Base-by-base conservation (phyloP, 2,113 vertebrate genomes). In the Plecturocebus donacophilus region DNA sequence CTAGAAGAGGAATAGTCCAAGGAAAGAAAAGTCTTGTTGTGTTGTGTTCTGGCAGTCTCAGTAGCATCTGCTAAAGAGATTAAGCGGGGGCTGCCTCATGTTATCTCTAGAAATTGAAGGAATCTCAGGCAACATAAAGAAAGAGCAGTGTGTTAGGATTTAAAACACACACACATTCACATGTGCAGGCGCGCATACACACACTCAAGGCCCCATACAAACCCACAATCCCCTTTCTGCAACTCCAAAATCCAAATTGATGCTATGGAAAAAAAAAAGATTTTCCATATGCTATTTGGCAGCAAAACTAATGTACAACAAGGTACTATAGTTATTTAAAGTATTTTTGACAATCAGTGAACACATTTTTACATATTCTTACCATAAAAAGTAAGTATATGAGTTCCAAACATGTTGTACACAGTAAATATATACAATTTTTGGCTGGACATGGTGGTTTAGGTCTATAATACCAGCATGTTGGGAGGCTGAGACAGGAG, bases 111-210 rank as follows among this genome's bases (percentile, higher is more conserved):
- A 64, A 64, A 64, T 64, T 64, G 61, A 64, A 30, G 27, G 27
- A 64, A 64, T 64, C 27, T 64, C 61, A 64, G 27, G 61, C 27
- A 8, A 70, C 3, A 10, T n/a, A 61, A 16, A 27, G 1, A 7
- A 30, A 84, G 10, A 42, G 9, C 3, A 25, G 38, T 17, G 10
- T 83, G 27, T 42, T n/a, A 32, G 61, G 61, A 32, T 32, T 64
- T 64, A 64, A 6, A 52, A 30, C 56, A 58, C 56, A 20, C 52
- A 20, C 52, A 25, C 56, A 10, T 10, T 25, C 64, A 66, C 64
- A 32, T 13, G 5, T 52, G 52, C 52, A 52, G 52, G 52, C 5
- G 49, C 1, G 4, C 56, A 1, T 9, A n/a, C 1, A 1, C 13
- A 70, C 32, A 1, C 61, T 30, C 20, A 23, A 14, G 10, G 35